A percentile compares a stretch with the other conserved stretches of the same genome.
Evolutionary conservation across 2,113 vertebrate species (phyloP).

Genomic region (Agelaius tricolor): DNA sequence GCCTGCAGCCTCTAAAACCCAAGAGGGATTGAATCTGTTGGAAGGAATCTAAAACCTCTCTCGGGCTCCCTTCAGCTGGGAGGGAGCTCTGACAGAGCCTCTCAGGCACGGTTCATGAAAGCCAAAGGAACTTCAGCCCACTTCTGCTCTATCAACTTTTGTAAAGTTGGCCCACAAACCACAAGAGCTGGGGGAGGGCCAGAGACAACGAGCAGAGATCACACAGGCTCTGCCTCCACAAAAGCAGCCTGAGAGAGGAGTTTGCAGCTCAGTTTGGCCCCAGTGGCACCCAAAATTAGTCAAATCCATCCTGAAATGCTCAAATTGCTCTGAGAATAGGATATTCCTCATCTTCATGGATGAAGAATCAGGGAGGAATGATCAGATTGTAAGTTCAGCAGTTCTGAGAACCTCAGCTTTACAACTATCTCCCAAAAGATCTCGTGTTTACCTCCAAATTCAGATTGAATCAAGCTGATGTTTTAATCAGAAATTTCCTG

Average conservation of each 20-base stretch:
- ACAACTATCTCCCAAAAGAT: not conserved
- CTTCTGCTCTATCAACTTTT: not conserved
- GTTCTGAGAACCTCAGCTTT: not conserved
- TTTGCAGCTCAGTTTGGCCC: not conserved
- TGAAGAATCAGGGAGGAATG: not conserved
- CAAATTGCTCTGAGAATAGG: not conserved
- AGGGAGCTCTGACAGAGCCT: not conserved
- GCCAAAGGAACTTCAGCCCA: not conserved
- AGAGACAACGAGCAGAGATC: not conserved
- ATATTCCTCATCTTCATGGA: not conserved
- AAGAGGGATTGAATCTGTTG: not conserved
- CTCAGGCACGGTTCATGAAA: not conserved
- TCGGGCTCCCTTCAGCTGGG: not conserved
- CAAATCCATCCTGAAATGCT: not conserved
- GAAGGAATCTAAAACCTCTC: not conserved
- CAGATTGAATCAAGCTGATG: not conserved
- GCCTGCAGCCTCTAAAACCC: not conserved
- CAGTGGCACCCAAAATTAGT: not conserved
- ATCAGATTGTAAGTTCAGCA: not conserved
- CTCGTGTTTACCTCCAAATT: not conserved
- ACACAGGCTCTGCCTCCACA: not conserved
- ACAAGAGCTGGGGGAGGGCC: not conserved
- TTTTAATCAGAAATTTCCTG: not conserved
- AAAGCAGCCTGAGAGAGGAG: not conserved
- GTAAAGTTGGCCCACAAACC: not conserved